Base-by-base conservation (phyloP, 2,797 vertebrate species). In the Alcedo quadribrachys region DNA sequence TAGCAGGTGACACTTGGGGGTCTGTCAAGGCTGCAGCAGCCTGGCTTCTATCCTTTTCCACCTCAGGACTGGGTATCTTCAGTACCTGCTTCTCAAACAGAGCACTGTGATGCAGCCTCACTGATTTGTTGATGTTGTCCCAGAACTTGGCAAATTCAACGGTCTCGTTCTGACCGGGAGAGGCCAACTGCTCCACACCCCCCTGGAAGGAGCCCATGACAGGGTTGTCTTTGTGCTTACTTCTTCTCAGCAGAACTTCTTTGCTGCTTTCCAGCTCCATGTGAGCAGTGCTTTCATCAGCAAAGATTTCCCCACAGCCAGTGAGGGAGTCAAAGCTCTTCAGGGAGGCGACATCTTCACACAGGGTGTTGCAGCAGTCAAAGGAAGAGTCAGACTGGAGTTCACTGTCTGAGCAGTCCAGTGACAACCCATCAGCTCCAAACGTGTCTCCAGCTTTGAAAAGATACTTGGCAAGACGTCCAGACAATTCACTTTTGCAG, bases 241-340 rank as follows among this genome's bases (percentile, higher is more conserved):
- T 91, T 15, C 37, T 62, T 61, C 86, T 96, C 69, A 92, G 70
- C 74, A 94, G 83, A 61, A 91, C 73, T 51, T 96, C 96, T 18
- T 88, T 96, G 73, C 90, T 97, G 58, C 89, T 95, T 2, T 96
- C 96, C 40, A 97, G 66, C 77, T 98, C 98, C 73, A 98, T 82
- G 25, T 98, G 98, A 70, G 97, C 97, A 8, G 98, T 96, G 71
- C 78, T 97, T 86, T 98, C 98, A 40, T 98, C 98, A 17, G 98
- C 98, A 95, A 98, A 98, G 95, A 98, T 98, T 92, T 98, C 98
- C 48, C 98, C 98, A 42, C 98, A 98, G n/a, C 98, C 98, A 0
- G 98, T 98, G 70, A 98, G 98, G 6, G 98, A 98, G 81, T 98
- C 98, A 43, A 98, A 98, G 91, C 98, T 98, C 94, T 98, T 98